A percentile compares a stretch with the other conserved stretches of the same genome.
Conservation (phyloP, 2,888 invertebrate genomes). For the Plusia festucae region DNA sequence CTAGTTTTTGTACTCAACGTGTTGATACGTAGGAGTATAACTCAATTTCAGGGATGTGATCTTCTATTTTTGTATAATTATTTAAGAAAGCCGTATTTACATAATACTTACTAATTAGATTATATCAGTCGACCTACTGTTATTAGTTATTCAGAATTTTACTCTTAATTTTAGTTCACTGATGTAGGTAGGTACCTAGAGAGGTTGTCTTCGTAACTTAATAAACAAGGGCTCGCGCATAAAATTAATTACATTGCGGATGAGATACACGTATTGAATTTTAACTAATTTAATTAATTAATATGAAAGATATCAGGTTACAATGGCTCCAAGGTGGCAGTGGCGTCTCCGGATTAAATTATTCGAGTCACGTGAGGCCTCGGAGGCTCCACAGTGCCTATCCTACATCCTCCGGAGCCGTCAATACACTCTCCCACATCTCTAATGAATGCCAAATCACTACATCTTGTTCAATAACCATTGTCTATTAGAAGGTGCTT, state of each 20-base stretch:
- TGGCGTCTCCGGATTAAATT: conserved; percentile 67
- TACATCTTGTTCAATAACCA: conserved; percentile 70
- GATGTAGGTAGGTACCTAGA: conserved; percentile 13
- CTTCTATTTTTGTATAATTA: conserved; percentile 12
- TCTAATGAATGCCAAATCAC: conserved; percentile 73
- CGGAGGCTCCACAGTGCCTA: conserved; percentile 60
- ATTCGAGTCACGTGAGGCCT: conserved; percentile 74
- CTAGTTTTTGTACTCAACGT: conserved; percentile 21
- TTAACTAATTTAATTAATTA: conserved; percentile 72
- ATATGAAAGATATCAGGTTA: conserved; percentile 72
- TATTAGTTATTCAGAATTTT: conserved; percentile 41
- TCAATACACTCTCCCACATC: conserved; percentile 50
- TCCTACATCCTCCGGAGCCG: conserved; percentile 45
- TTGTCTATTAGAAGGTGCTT: conserved; percentile 72
- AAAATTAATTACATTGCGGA: conserved; percentile 59
- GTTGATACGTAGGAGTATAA: conserved; percentile 11
- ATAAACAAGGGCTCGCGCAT: conserved; percentile 53
- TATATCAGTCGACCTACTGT: conserved; percentile 23
- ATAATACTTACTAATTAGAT: conserved; percentile 29
- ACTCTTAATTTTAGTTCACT: conserved; percentile 40
- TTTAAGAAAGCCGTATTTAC: conserved; percentile 13
- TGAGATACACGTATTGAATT: conserved; percentile 74
- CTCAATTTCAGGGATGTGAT: conserved; percentile 8
- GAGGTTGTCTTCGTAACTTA: conserved; percentile 33
- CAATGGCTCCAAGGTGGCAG: conserved; percentile 68